Base-by-base conservation (phyloP, 2,113 vertebrate species). In the Delphinus delphis region DNA sequence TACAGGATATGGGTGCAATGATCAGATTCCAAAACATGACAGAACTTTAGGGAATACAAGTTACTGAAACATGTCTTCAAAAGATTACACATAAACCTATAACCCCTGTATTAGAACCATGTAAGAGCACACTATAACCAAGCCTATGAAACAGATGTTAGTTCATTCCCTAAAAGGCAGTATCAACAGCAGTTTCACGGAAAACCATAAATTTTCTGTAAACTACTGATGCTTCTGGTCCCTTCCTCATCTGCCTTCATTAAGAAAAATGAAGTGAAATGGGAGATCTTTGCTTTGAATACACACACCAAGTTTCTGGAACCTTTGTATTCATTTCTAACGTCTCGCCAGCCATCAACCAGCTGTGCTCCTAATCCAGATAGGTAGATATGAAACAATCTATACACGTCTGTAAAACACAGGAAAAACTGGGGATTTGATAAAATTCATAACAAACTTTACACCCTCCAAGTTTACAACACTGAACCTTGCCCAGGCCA, bases 11-110 rank as follows among this genome's bases (percentile, higher is more conserved):
- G 2, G 47, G 58, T 9, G 17, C 71, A 73, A 41, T 91, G 47
- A 76, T 36, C 36, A 96, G 86, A 96, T 83, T 44, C 38, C 77
- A 50, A 91, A 65, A 25, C n/a, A 47, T 38, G 25, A 94, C 17
- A 88, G 44, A 86, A 87, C 26, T 53, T 86, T 13, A 88, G 50
- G 74, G 31, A 95, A 76, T 50, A 86, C 23, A 47, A 13, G 21
- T 89, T 80, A 76, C 0, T 70, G 36, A 81, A 93, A 94, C 7
- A 63, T 25, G 20, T 33, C 90, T 86, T 81, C 81, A 70, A 31
- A 44, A 31, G 20, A 74, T 62, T 58, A 67, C 12, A 68, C 4
- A 25, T 2, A 93, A 85, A 31, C 31, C 25, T 17, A 41, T 1
- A 28, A 41, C 3, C 13, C 31, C 50, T 25, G 12, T 50, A 65